Evolutionary conservation across 2,888 invertebrate species (phyloP), one percentile per base, ranked within the genome.

Genomic region (Athrips mouffetella): DNA sequence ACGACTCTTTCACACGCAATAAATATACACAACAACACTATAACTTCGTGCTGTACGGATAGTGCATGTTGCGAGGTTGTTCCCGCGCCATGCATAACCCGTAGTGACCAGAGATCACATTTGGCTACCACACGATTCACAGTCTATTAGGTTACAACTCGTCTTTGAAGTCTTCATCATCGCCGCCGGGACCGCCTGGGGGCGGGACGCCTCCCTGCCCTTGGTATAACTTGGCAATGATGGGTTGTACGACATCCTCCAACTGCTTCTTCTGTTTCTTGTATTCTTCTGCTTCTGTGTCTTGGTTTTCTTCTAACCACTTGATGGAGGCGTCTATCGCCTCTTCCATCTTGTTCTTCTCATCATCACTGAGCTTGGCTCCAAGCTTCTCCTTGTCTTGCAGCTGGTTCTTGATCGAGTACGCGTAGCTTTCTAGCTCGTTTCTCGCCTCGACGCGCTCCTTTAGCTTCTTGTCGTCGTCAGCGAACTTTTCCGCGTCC

Each of bases 401-500:
- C 23, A 99, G 90, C 83, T 98, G 98, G 85, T 98, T 99, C 90
- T 99, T 99, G 53, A 99, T 91, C 2, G 98, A 97, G 88, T 99
- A 99, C 0, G 98, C 97, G 67, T 98, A 98, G 50, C 96, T 96
- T 85, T 99, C 99, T 47, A 99, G 91, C 75, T 99, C 99, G 79
- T 99, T 99, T 59, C 98, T 93, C 2, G 98, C 94, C 76, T 99
- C 99, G 2, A 99, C 98, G 45, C 95, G 92, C 83, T 98, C 97
- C 88, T 97, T 97, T 58, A 97, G 89, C 83, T 97, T 97, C 90
- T 98, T 98, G 86, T 99, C 99, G 61, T 99, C 99, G 70, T 99
- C 99, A 13, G 98, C 98, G 86, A 98, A 99, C 82, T 96, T 97
- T 89, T 99, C 99, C 0, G 99, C 98, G 75, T 99, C 99, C 84